Conservation (phyloP, 37 sponge, comb jelly and placozoan genomes). For the Diacarnus erythraeanus region DNA sequence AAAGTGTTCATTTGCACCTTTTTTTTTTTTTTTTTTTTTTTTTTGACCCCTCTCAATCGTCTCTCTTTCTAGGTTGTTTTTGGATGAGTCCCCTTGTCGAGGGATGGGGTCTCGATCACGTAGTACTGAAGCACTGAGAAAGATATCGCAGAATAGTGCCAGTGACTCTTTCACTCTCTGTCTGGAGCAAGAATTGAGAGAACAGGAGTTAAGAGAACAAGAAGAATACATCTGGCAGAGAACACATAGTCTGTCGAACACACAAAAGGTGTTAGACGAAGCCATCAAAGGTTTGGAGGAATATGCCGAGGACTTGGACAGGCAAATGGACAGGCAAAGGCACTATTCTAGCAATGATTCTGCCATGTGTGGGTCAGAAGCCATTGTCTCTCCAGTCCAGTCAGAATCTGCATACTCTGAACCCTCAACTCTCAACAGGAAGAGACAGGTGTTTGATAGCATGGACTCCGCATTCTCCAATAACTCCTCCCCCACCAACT, state of each 20-base stretch:
- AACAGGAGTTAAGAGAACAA: no score
- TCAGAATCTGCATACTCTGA: constrained; percentile 13
- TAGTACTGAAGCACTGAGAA: constrained; percentile 36
- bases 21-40: not conserved
- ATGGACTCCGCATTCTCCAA: constrained; percentile 65
- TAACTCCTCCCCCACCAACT: constrained; percentile 49
- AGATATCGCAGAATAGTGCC: not conserved
- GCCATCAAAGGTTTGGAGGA: constrained; percentile 44
- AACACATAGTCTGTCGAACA: constrained; percentile 22
- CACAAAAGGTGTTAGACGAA: constrained; percentile 40
- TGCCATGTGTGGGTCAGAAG: constrained; percentile 45
- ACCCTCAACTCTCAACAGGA: constrained; percentile 26
- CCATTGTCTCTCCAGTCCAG: constrained; percentile 31
- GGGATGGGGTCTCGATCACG: constrained; percentile 11
- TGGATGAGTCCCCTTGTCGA: not conserved
- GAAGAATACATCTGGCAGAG: constrained; percentile 15
- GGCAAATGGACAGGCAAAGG: not conserved
- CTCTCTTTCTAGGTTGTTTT: constrained; percentile 17
- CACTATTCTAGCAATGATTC: constrained; percentile 45
- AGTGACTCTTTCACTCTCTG: not conserved
- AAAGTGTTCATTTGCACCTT: not conserved
- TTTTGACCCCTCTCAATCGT: no score
- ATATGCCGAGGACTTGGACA: constrained; percentile 8
- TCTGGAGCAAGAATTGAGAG: not conserved
- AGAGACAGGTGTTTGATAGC: constrained; percentile 36